Evolutionary conservation across 2,888 invertebrate species (phyloP), one percentile per base, ranked within the genome.

Genomic region (Phortica magna): DNA sequence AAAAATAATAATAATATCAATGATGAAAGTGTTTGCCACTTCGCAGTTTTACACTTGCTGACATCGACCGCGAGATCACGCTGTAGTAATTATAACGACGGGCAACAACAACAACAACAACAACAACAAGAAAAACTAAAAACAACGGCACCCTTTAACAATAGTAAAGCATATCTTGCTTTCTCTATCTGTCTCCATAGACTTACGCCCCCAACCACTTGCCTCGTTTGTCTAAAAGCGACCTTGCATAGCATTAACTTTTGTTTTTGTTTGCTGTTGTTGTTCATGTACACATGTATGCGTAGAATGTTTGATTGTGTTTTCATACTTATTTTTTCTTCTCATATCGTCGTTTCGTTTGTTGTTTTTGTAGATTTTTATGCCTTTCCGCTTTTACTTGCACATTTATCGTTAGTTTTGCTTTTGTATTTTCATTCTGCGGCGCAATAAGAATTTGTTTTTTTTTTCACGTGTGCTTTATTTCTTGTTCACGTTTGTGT

Each of bases 381-480:
- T 59, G 48, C 48, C 22, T 39, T 43, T 74, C 55, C 42, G 19
- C 55, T 48, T 64, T 65, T 14, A 43, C 57, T 71, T 83, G 82
- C 83, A 83, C 86, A 84, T 85, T 84, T 84, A 84, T 80, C 80
- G 80, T 48, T 82, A 67, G 75, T 84, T 87, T 83, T 83, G 87
- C 85, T 82, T 85, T 87, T 81, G 82, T 84, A 83, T 81, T 83
- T 85, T 87, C 78, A 82, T 87, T 85, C 79, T 79, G 83, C 85
- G 87, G 86, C 85, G 85, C 85, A 85, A 87, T 85, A 87, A 71
- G 70, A 67, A n/a, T 74, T 57, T 74, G 19, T 76, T 79, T 64
- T 80, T 80, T 71, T 76, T 70, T 59, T 75, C 70, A 71, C 76
- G 72, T 70, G 73, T 75, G 76, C 42, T 71, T 68, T 70, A 77